Evolutionary conservation across 1,140 invertebrate genomes (phyloP).

Genomic region (Pseudomyrmex dendroicus): DNA sequence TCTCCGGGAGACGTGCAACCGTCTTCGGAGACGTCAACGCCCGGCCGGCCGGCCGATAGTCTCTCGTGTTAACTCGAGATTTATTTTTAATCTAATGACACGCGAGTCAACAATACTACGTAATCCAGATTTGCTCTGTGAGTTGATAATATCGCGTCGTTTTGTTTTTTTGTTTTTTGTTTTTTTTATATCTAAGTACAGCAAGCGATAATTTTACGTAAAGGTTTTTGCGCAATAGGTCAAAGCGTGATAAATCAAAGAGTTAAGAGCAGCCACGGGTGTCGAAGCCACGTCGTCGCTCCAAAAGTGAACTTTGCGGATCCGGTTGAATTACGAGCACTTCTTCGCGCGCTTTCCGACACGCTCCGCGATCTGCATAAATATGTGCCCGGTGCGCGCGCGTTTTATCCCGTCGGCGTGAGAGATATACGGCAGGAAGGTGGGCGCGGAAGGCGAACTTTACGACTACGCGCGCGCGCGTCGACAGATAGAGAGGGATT

Average conservation of each 20-base stretch:
- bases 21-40: background rate
- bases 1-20: too few species aligned
- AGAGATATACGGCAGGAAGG: conserved; percentile 45
- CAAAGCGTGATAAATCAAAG: conserved; percentile 1
- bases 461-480: conserved; percentile 47
- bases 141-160: too few species aligned
- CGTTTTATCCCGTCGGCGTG: conserved; percentile 42
- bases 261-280: background rate
- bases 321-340: conserved; percentile 30
- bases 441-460: conserved; percentile 55
- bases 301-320: conserved; percentile 38
- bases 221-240: conserved; percentile 29
- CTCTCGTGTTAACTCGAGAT: too few species aligned
- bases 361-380: conserved; percentile 45
- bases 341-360: conserved; percentile 38
- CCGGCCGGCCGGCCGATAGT: conserved; percentile 37
- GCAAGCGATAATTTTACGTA: background rate
- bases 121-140: too few species aligned
- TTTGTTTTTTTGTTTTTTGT: too few species aligned
- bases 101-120: too few species aligned
- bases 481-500: conserved; percentile 41
- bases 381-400: conserved; percentile 15
- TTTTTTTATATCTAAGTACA: too few species aligned
- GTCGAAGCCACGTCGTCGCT: conserved; percentile 19
- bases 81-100: background rate